Base-by-base conservation (phyloP, 2,113 vertebrate genomes). In the Cyprinodon brontotheroides region DNA sequence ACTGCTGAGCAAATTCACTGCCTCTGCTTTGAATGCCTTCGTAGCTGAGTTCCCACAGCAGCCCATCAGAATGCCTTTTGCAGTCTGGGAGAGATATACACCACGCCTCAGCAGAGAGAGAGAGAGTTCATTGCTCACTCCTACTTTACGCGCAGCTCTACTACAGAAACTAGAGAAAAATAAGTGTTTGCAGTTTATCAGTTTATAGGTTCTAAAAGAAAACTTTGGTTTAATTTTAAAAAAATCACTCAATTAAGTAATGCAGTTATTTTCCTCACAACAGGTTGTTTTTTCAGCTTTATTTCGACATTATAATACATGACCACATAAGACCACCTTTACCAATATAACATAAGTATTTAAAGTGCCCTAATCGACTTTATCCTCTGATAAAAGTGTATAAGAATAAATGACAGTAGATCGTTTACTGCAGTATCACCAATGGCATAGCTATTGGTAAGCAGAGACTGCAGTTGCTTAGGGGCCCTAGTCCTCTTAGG, bases 41-140 rank as follows among this genome's bases (percentile, higher is more conserved):
- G 65, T 65, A 74, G 48, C 66, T 72, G 57, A 70, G 72, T 65
- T 41, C 68, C 77, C 83, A 4, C 87, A 77, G 82, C 75, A 81
- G 81, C 70, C 65, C 65, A 43, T 50, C 81, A 81, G 36, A 57
- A 79, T 29, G 84, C 72, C 62, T 70, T 79, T 39, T 65, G 43
- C 43, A 66, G 68, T 13, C 57, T 60, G 36, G 17, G 66, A 66
- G 11, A 66, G 59, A 64, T 65, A 62, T 65, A 65, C 48, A 87
- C 76, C 83, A 87, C 86, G 83, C 86, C 88, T 86, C 11, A 74
- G 40, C 22, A 69, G 64, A 38, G 80, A 38, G 78, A 72, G 72
- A 63, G 57, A 22, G 69, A 76, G 70, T 29, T 29, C 29, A 29
- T 29, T 1, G 29, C 29, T 80, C 65, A 64, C 43, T 68, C 73